Base-by-base conservation (phyloP, 1,140 invertebrate species). In the Nilaparvata lugens region DNA sequence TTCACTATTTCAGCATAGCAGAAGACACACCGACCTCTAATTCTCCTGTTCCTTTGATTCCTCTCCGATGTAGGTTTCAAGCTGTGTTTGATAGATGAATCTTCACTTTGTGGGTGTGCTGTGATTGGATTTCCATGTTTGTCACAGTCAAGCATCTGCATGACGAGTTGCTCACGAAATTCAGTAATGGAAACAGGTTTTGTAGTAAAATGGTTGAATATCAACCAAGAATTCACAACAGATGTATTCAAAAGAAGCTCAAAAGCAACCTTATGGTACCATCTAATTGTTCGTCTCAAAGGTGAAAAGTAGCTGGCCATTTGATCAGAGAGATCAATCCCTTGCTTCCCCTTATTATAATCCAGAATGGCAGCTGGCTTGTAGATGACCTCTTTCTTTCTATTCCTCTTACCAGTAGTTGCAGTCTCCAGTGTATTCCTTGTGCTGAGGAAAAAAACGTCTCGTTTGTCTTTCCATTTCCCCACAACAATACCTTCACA, bases 181-280 rank as follows among this genome's bases (percentile, higher is more conserved):
- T 58, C 35, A 1, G 31, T 52, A 5, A 62, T 55, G 13, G 35
- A 18, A 18, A 60, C 19, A 14, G 25, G 60, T 18, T 38, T 55
- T 48, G 31, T 9, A 28, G 19, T 14, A 52, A 31, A 35, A 35
- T 57, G 23, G 2, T 64, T 61, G 55, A 45, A 64, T n/a, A 58
- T 21, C 42, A 64, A 16, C 4, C 51, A 31, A n/a, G 59, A 38
- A 45, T 64, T 64, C 2, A 58, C 60, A 19, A 64, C 35, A 18
- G 43, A 18, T 5, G 63, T 62, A 11, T 58, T 73, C 58, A 71
- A 61, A 65, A 74, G 65, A 60, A 74, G 38, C 66, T 75, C 69
- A 58, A 74, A 67, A 72, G 72, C 72, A 67, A 75, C 64, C 71
- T 70, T 60, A 71, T 63, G 68, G 67, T 73, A 72, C 72, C 67